Conservation (phyloP, 1,140 invertebrate species). For the Phymorhynchus buccinoides region DNA sequence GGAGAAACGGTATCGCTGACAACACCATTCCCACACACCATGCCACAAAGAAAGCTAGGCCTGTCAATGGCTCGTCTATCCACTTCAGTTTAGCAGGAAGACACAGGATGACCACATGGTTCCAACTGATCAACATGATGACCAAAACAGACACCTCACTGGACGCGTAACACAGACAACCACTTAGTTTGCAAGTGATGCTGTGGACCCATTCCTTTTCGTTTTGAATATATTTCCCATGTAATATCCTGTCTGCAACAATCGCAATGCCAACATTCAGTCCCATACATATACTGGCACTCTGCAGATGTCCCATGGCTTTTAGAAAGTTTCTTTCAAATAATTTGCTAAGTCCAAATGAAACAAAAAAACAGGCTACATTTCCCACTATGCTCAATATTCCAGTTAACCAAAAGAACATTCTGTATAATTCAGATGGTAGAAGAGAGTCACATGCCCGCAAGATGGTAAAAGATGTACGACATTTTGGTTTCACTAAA, state of each 20-base stretch:
- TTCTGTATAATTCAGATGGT: conserved; percentile 33
- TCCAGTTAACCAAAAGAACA: conserved; percentile 48
- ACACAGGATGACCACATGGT: conserved; percentile 13
- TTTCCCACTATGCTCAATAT: conserved; percentile 50
- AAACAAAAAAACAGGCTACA: conserved; percentile 26
- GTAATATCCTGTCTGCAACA: conserved; percentile 28
- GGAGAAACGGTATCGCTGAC: conserved; percentile 28
- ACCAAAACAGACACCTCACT: conserved; percentile 34
- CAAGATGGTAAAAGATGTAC: conserved; percentile 36
- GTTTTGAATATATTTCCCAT: conserved; percentile 51
- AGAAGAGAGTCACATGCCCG: conserved; percentile 53
- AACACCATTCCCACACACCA: conserved; percentile 20
- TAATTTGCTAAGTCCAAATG: background rate
- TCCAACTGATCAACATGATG: conserved; percentile 50
- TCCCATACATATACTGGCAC: conserved; percentile 31
- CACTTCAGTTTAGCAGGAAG: background rate
- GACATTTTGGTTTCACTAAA: conserved; percentile 9
- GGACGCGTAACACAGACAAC: conserved; percentile 35
- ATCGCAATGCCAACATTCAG: conserved; percentile 17
- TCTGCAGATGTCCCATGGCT: conserved; percentile 50
- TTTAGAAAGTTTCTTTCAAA: conserved; percentile 35
- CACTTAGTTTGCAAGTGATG: conserved; percentile 8
- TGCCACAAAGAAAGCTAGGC: background rate
- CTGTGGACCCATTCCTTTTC: conserved; percentile 34
- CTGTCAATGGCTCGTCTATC: background rate